Evolutionary conservation across 2,797 vertebrate genomes (phyloP).

Genomic region (Lepus townsendii): DNA sequence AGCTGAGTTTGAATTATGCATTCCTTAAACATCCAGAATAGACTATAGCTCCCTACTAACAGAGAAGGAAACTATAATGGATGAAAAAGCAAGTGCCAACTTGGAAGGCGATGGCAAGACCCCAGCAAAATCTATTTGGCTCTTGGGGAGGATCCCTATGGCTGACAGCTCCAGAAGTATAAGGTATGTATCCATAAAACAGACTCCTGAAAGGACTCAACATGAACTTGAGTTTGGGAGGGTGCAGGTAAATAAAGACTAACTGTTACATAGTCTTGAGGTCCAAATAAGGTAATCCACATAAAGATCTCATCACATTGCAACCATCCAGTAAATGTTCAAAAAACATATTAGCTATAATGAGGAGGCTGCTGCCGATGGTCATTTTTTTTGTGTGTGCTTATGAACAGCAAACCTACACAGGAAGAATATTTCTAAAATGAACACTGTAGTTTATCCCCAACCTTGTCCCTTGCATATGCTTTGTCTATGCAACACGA

Average conservation of each 20-base stretch:
- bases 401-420: background rate
- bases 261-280: background rate
- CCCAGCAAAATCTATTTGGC: background rate
- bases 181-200: background rate
- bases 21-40: background rate
- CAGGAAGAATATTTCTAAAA: constrained; percentile 3
- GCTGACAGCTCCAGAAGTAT: background rate
- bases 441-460: background rate
- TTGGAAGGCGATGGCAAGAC: constrained; percentile 23
- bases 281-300: background rate
- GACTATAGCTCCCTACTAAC: background rate
- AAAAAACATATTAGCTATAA: background rate
- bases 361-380: background rate
- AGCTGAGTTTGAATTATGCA: background rate
- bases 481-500: background rate
- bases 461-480: background rate
- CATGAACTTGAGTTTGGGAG: background rate
- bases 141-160: background rate
- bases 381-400: background rate
- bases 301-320: background rate
- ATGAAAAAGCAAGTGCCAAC: background rate
- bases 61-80: background rate
- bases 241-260: background rate
- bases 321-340: background rate
- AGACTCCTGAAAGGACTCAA: background rate